These are phyloP conservation scores for Nipponia nippon DNA, from an alignment of 2,113 vertebrate species.

Conservation along the genomic window DNA sequence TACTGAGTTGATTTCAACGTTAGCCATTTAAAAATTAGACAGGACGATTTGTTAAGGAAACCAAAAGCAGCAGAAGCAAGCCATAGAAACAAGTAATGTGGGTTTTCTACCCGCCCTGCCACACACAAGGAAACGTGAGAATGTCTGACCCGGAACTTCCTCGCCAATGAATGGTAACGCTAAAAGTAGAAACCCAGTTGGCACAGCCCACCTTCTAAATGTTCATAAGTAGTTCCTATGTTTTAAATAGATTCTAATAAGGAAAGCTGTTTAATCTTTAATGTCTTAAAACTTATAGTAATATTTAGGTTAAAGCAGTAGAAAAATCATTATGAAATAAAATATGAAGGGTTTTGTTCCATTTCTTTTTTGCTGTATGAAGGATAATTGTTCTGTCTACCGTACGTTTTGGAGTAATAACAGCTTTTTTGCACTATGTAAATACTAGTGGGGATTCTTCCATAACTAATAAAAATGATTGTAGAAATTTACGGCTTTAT, in stretches of 20 bases:
- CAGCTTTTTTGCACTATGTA: constrained; percentile 95
- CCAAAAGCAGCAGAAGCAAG: constrained; percentile 35
- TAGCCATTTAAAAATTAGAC: constrained; percentile 7
- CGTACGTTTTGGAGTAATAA: constrained; percentile 77
- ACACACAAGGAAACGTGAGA: not conserved
- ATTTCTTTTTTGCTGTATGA: constrained; percentile 71
- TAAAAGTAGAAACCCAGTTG: constrained; percentile 59
- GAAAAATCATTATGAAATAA: constrained; percentile 61
- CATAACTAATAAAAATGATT: constrained; percentile 89
- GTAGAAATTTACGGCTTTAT: constrained; percentile 70
- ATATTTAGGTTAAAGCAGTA: constrained; percentile 69
- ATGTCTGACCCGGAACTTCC: not conserved
- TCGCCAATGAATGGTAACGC: not conserved
- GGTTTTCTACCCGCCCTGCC: not conserved
- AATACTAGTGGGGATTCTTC: constrained; percentile 85
- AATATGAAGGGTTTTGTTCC: constrained; percentile 70
- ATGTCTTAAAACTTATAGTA: constrained; percentile 69
- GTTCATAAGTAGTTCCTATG: constrained; percentile 63
- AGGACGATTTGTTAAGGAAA: not conserved
- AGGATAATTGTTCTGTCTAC: constrained; percentile 75
- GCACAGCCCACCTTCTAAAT: constrained; percentile 71
- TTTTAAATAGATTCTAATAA: constrained; percentile 67
- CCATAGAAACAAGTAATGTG: not conserved
- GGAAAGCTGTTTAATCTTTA: constrained; percentile 73
- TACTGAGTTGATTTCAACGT: constrained; percentile 2